A percentile compares a stretch with the other conserved stretches of the same genome.
Evolutionary conservation across 2,113 vertebrate species (phyloP).

Genomic region (Apistogramma diplotaenia): DNA sequence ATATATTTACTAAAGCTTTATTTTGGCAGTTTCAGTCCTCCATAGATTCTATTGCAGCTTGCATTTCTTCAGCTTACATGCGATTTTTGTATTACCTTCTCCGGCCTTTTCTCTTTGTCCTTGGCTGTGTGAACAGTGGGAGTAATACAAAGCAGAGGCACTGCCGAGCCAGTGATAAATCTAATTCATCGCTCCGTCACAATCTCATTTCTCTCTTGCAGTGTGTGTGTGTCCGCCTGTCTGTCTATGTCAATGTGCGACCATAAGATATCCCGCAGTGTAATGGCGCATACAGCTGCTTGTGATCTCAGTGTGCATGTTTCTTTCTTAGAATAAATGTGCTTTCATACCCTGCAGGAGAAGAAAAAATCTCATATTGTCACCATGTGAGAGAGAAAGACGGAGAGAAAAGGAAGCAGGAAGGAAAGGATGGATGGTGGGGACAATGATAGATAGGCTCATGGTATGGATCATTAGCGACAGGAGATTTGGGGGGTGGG

Average conservation of each 20-base stretch:
- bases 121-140: not conserved
- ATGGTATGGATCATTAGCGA: slow-evolving; percentile 15
- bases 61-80: not conserved
- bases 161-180: not conserved
- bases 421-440: not conserved
- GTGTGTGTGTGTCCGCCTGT: not conserved
- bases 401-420: not conserved
- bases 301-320: not conserved
- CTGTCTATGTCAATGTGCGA: not conserved
- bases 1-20: not conserved
- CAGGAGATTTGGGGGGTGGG: not conserved
- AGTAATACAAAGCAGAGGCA: not conserved
- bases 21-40: not conserved
- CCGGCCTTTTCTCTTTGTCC: not conserved
- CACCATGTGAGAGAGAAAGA: not conserved
- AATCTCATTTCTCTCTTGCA: slow-evolving; percentile 3
- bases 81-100: not conserved
- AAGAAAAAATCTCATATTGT: not conserved
- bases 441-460: not conserved
- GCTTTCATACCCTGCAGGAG: not conserved
- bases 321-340: slow-evolving; percentile 23
- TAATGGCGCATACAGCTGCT: not conserved
- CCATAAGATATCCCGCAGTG: not conserved
- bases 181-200: slow-evolving; percentile 14
- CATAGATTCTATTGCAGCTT: not conserved